Percentiles rank a stretch among this genome's conserved stretches.
phyloP scores from a whole-genome alignment of 2,113 vertebrate species.

The Cavia porcellus region DNA sequence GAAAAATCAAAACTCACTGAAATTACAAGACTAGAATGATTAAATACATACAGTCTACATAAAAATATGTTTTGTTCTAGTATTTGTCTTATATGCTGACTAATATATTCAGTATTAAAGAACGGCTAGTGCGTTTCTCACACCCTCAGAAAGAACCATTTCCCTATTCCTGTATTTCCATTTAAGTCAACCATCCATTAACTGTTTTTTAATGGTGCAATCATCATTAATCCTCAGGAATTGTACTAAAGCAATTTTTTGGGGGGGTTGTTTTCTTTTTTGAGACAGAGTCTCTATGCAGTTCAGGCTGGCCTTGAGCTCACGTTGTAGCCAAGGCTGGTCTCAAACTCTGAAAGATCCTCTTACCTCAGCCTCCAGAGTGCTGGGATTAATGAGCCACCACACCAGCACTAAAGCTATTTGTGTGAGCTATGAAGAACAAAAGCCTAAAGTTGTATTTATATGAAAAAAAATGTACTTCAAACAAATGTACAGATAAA shows the following conservation, averaged over 20 bases:
- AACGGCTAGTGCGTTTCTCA: neutral
- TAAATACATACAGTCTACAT: neutral
- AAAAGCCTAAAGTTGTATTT: constrained; percentile 56
- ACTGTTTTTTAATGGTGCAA: constrained; percentile 27
- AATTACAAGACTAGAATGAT: neutral
- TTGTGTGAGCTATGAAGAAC: constrained; percentile 38
- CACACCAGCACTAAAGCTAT: too few species aligned
- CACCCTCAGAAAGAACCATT: constrained; percentile 37
- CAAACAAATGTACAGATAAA: constrained; percentile 52
- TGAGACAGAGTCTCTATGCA: too few species aligned
- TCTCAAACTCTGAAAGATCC: too few species aligned
- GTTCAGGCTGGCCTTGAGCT: too few species aligned
- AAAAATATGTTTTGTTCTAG: neutral
- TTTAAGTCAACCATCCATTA: constrained; percentile 28
- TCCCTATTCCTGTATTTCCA: constrained; percentile 40
- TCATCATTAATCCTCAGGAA: constrained; percentile 37
- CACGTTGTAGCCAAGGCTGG: too few species aligned
- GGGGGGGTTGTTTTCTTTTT: too few species aligned
- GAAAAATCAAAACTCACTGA: neutral
- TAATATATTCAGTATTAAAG: neutral
- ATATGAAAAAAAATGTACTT: constrained; percentile 22
- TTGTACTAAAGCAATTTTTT: too few species aligned
- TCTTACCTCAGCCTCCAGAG: too few species aligned
- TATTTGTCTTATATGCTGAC: neutral
- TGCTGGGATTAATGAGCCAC: too few species aligned